Base-by-base conservation (phyloP, 2,797 vertebrate species). In the Orientallactaga sibirica region DNA sequence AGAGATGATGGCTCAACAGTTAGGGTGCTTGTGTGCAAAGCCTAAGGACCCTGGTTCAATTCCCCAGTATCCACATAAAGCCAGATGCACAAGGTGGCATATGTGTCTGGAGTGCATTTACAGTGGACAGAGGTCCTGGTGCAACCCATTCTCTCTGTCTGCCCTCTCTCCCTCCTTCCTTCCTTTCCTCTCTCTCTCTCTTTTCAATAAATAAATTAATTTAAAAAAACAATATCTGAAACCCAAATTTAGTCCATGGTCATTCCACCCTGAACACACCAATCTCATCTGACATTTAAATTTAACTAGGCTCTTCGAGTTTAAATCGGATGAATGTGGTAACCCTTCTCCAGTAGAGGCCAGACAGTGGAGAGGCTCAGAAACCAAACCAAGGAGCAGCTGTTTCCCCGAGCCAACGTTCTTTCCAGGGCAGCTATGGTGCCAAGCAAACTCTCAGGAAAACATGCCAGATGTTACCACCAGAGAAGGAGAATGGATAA, bases 241-340 rank as follows among this genome's bases (percentile, higher is more conserved):
- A 85, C 85, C 85, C 52, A 73, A 71, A 87, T 55, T 73, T 88
- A 81, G 5, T 29, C 5, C 43, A n/a, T 43, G 43, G 20, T 43
- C 76, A 41, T 2, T 4, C 27, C 58, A 27, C 43, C 64, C 7
- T 29, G 29, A 68, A 48, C 48, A 48, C 48, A 48, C 48, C 48
- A 48, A 48, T 48, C 48, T 48, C 48, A 24, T 33, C 43, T 83
- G 19, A 83, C 33, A 68, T 48, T 82, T 27, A 86, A 76, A 79
- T 55, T 70, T 86, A 84, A 24, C 22, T 86, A 19, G n/a, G 37
- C 2, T 33, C 11, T 27, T 77, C 7, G 55, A 11, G 27, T 66
- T 87, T 92, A n/a, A 64, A 73, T 92, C 82, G 75, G 41, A 70
- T 73, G 68, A 52, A 33, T 22, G 11, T 37, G 27, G 15, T 33